Percentiles rank a stretch among this genome's conserved stretches.
Evolutionary conservation across 2,113 vertebrate genomes (phyloP).

Genomic region (Pelusios castaneus): DNA sequence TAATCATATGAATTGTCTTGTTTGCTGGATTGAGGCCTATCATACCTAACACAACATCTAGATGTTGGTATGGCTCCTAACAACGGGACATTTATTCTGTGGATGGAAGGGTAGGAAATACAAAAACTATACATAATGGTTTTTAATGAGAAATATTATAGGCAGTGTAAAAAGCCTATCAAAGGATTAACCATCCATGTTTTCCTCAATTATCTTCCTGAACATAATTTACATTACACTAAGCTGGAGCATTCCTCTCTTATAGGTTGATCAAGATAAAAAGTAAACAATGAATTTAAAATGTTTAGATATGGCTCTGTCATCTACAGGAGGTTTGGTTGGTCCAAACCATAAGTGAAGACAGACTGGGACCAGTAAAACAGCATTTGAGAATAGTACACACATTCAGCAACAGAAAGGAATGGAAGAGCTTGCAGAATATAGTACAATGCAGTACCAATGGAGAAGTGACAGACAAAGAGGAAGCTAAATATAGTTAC

Average conservation of each 20-base stretch:
- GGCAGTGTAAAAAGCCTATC: neutral
- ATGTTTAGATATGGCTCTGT: neutral
- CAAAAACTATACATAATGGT: neutral
- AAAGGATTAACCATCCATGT: neutral
- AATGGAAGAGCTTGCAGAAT: neutral
- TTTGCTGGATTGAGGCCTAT: neutral
- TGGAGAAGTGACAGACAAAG: neutral
- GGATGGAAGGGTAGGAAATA: neutral
- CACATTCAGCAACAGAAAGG: neutral
- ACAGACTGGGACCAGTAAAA: neutral
- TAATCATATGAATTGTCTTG: rapidly evolving
- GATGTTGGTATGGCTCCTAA: neutral
- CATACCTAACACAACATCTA: neutral
- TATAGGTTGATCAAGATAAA: neutral
- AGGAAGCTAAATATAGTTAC: neutral
- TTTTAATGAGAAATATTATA: neutral
- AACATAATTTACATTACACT: neutral
- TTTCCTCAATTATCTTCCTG: conserved; percentile 32
- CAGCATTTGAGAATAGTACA: neutral
- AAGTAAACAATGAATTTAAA: neutral
- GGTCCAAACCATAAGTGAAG: neutral
- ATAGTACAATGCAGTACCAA: neutral
- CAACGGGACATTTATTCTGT: neutral
- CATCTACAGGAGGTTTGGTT: neutral
- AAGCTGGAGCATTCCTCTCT: neutral